Percentiles rank a stretch among this genome's conserved stretches.
phyloP scores from a whole-genome alignment of 1,140 invertebrate species.

The Holcopasites calliopsidis region DNA sequence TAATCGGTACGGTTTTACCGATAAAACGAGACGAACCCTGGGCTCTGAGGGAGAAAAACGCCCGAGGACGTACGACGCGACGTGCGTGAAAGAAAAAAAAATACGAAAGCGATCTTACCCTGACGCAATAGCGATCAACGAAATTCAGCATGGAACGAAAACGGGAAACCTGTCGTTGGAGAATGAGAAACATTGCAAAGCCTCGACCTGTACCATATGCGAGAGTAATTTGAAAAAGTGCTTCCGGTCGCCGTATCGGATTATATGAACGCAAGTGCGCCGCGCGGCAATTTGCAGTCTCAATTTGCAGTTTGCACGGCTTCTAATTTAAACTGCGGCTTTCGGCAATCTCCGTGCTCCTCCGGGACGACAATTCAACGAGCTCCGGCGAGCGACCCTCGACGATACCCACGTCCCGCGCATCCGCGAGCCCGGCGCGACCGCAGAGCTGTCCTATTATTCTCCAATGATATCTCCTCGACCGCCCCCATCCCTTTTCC shows the following conservation, averaged over 20 bases:
- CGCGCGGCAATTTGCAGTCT: slow-evolving; percentile 72
- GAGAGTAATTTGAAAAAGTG: too few relatives aligned
- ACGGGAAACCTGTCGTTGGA: too few relatives aligned
- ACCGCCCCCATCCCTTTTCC: slow-evolving; percentile 13
- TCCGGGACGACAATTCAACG: slow-evolving; percentile 74
- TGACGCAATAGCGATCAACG: too few relatives aligned
- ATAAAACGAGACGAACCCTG: slow-evolving; percentile 7
- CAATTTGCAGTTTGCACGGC: slow-evolving; percentile 72
- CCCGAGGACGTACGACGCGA: neutral
- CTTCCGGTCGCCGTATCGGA: slow-evolving; percentile 47
- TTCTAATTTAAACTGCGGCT: slow-evolving; percentile 77
- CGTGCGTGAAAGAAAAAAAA: neutral
- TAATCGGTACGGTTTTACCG: slow-evolving; percentile 42
- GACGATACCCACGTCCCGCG: slow-evolving; percentile 40
- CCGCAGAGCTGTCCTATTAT: slow-evolving; percentile 73
- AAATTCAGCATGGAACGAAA: too few relatives aligned
- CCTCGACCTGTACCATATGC: too few relatives aligned
- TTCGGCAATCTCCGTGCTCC: slow-evolving; percentile 75
- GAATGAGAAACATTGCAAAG: too few relatives aligned
- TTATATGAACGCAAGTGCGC: slow-evolving; percentile 54
- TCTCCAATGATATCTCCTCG: slow-evolving; percentile 65
- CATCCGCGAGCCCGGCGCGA: slow-evolving; percentile 54
- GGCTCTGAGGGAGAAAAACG: neutral
- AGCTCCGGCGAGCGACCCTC: slow-evolving; percentile 38
- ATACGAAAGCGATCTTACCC: too few relatives aligned